Evolutionary conservation across 1,140 invertebrate species (phyloP).

Genomic region (Nebria ingens): DNA sequence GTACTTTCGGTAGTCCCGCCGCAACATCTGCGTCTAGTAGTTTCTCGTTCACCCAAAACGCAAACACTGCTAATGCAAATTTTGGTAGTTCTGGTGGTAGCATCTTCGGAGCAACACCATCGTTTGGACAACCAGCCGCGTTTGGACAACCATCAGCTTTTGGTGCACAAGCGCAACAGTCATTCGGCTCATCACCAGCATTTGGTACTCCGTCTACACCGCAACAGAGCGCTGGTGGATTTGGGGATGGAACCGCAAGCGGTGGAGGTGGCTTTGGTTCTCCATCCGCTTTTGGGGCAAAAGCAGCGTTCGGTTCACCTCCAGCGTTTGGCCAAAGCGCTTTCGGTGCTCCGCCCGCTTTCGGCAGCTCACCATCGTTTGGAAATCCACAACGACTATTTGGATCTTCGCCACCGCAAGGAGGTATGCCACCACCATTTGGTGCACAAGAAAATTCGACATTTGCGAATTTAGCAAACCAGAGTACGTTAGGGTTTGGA

Average conservation of each 20-base stretch:
- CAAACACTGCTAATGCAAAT: slow-evolving; percentile 19
- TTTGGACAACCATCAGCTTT: slow-evolving; percentile 19
- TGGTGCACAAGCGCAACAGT: slow-evolving; percentile 24
- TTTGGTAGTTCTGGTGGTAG: slow-evolving; percentile 27
- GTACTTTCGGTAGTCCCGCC: slow-evolving; percentile 19
- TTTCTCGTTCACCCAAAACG: slow-evolving; percentile 9
- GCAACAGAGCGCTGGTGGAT: not conserved
- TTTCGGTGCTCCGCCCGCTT: slow-evolving; percentile 37
- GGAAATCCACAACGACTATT: slow-evolving; percentile 38
- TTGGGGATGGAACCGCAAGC: not conserved
- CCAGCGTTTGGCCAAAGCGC: slow-evolving; percentile 38
- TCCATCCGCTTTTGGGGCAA: slow-evolving; percentile 24
- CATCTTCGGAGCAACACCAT: slow-evolving; percentile 7
- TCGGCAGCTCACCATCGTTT: slow-evolving; percentile 41
- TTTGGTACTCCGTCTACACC: slow-evolving; percentile 3
- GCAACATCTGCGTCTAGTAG: not conserved
- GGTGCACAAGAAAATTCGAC: slow-evolving; percentile 35
- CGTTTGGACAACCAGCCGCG: slow-evolving; percentile 19
- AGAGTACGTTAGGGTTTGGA: slow-evolving; percentile 44
- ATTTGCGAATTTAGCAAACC: slow-evolving; percentile 43
- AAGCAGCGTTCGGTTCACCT: slow-evolving; percentile 35
- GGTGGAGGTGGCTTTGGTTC: slow-evolving; percentile 32
- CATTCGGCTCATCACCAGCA: slow-evolving; percentile 13
- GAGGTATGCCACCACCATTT: slow-evolving; percentile 24
- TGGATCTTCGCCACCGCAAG: slow-evolving; percentile 23